Evolutionary conservation across 2,888 invertebrate genomes (phyloP), one percentile per base, ranked within the genome.

Genomic region (Drosophila testacea): DNA sequence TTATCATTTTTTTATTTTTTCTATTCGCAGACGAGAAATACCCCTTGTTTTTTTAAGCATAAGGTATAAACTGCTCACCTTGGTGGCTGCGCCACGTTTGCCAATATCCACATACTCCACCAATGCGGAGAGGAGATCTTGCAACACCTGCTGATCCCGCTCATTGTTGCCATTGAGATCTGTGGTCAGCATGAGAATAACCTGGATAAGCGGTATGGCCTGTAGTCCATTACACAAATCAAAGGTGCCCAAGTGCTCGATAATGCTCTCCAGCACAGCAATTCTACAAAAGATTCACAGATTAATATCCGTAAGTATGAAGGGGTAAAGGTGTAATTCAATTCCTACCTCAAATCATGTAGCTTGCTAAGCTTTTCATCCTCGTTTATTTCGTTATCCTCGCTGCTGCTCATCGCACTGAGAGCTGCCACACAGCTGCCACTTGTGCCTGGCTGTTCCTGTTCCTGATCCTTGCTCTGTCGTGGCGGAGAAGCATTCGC

Each of bases 171-270:
- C 96, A 92, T 98, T 98, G 30, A 98, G 94, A 92, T 98, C 98
- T 7, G 96, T 95, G 0, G 97, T 97, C 57, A 98, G 93, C 96
- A 98, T 97, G 9, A 98, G 94, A 4, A 98, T 94, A 74, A 96
- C 97, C 95, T 98, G 98, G 92, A 98, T 95, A 89, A 97, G 97
- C 0, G 98, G 98, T 90, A 98, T 97, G 22, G 97, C 96, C 69
- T 97, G 94, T 6, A 97, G 95, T 2, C 98, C 98, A 27, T 96
- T 96, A 72, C 97, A 94, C 50, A 95, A 94, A 77, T 96, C 94
- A 60, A 98, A 93, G 52, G 95, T 94, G 0, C 96, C 96, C 80
- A 98, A 93, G 77, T 97, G 95, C 67, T 96, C 95, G 52, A 97
- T 94, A 46, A 97, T 94, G 72, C 95, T 95, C 57, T 96, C 95